Evolutionary conservation across 2,888 invertebrate genomes (phyloP), one percentile per base, ranked within the genome.

Genomic region (Tiliacea aurago): DNA sequence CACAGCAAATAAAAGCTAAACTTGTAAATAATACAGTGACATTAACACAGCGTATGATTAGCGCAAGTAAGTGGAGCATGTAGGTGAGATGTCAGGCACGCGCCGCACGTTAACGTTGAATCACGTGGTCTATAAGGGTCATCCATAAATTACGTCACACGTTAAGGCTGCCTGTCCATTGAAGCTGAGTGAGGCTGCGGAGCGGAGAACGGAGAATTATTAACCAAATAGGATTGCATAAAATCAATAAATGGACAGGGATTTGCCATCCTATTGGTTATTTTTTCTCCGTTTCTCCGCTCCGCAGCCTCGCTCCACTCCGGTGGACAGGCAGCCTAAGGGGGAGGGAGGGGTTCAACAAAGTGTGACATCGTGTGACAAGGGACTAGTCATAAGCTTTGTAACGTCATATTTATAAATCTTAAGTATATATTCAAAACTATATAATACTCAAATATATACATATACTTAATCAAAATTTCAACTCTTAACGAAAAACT

Each of bases 71-170:
- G 64, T 76, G 71, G 79, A 81, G 65, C 75, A 78, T 83, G 76
- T 85, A 83, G 85, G 86, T 85, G 86, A 83, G 84, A 77, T 81
- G 80, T 78, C 81, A 84, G 73, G 73, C 86, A 81, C 84, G 76
- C 76, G 80, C 72, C 68, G 67, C 51, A 56, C 66, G 70, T 71
- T 62, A 62, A 47, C 51, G 76, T 73, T 77, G 83, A 83, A 53
- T 85, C 85, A 85, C 65, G 63, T 79, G 67, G 58, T 64, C 56
- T 37, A 18, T 18, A 64, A 18, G 4, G 10, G 33, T 2, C 33
- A n/a, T 64, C n/a, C 18, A 18, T 49, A 64, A 49, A 37, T 64
- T 6, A 64, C 18, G 49, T 51, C 64, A 51, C 49, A 64, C 11
- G 1, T 37, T 45, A 45, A n/a, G n/a, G n/a, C n/a, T n/a, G n/a